phyloP scores from a whole-genome alignment of 2,113 vertebrate species.

The Paramisgurnus dabryanus region DNA sequence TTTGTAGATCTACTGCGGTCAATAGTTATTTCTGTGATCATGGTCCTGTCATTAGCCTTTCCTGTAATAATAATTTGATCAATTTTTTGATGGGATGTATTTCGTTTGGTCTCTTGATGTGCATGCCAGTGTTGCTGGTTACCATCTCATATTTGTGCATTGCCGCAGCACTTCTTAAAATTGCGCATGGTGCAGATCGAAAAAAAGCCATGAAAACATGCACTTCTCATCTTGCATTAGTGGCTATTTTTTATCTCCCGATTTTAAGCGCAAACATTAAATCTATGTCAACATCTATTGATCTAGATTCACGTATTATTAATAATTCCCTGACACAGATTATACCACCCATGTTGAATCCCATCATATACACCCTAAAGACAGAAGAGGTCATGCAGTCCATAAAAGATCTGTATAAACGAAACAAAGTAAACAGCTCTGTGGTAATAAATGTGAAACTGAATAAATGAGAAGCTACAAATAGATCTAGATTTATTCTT shows the following conservation, averaged over 20 bases:
- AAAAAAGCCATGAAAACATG: constrained; percentile 52
- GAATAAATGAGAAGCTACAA: not conserved
- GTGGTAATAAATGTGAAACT: not conserved
- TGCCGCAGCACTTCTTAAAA: constrained; percentile 27
- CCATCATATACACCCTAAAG: constrained; percentile 65
- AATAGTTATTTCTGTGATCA: constrained; percentile 69
- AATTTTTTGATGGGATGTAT: constrained; percentile 25
- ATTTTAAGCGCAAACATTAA: constrained; percentile 28
- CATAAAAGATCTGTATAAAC: constrained; percentile 50
- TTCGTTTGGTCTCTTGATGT: not conserved
- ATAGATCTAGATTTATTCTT: not conserved
- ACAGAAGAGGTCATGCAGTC: constrained; percentile 63
- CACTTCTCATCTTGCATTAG: constrained; percentile 45
- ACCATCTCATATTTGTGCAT: constrained; percentile 47
- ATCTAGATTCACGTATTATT: constrained; percentile 25
- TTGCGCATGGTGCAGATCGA: constrained; percentile 32
- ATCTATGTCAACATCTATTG: constrained; percentile 26
- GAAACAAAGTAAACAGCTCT: not conserved
- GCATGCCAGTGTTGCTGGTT: constrained; percentile 40
- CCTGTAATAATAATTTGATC: constrained; percentile 59
- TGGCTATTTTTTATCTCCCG: constrained; percentile 51
- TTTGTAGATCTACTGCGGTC: constrained; percentile 64
- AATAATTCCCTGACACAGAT: constrained; percentile 43
- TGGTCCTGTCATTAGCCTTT: constrained; percentile 53
- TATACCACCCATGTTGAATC: constrained; percentile 63